Percentiles rank a stretch among this genome's conserved stretches.
These are phyloP conservation scores for Grammomys dolichurus DNA, from an alignment of 2,113 vertebrate genomes.

Conservation along the genomic window DNA sequence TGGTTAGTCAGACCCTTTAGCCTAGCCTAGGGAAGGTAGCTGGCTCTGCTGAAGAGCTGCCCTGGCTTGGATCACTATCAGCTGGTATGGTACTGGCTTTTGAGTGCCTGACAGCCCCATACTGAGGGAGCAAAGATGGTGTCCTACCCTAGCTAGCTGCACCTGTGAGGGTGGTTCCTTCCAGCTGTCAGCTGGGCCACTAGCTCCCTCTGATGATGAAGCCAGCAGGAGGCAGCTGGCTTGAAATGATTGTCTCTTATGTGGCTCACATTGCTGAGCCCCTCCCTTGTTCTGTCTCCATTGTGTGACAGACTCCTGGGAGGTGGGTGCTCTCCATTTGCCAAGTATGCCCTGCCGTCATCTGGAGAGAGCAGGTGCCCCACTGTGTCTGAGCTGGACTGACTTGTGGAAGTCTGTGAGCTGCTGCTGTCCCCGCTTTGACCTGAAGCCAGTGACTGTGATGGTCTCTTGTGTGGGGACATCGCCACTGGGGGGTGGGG, in stretches of 20 bases:
- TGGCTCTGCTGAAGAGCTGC: neutral
- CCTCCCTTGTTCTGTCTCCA: neutral
- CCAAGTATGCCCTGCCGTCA: neutral
- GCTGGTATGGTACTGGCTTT: neutral
- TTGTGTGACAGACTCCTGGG: neutral
- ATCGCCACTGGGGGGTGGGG: neutral
- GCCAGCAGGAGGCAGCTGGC: neutral
- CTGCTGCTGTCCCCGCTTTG: neutral
- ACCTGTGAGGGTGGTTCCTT: neutral
- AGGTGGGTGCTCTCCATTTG: neutral
- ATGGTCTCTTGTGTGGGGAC: neutral
- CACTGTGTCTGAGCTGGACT: neutral
- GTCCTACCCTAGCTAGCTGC: neutral
- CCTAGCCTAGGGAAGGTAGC: neutral
- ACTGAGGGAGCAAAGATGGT: neutral
- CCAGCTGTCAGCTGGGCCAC: neutral
- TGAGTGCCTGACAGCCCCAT: neutral
- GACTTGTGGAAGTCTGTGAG: neutral
- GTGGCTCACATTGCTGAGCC: neutral
- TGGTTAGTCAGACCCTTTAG: neutral
- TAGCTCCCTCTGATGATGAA: neutral
- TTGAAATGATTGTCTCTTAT: neutral
- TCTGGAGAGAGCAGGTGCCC: neutral
- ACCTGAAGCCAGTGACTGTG: neutral
- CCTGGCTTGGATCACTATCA: neutral